A percentile compares a stretch with the other conserved stretches of the same genome.
Conservation (phyloP, 2,797 vertebrate species). For the Pseudocheirus occidentalis region DNA sequence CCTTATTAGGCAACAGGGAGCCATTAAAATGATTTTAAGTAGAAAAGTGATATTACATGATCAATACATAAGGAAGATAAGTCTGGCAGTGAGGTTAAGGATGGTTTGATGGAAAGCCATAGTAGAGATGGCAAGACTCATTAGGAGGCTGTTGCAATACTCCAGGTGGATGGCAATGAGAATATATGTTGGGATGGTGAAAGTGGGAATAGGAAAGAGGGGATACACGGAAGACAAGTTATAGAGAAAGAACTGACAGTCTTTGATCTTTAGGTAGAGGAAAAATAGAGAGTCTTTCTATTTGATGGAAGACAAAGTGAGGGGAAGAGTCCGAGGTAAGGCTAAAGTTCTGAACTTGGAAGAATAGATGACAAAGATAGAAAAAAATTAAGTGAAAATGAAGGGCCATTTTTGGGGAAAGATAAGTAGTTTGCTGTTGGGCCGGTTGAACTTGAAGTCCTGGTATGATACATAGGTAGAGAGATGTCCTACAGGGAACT, state of each 20-base stretch:
- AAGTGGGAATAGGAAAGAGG: background rate
- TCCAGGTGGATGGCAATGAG: background rate
- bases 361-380: background rate
- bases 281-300: background rate
- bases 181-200: background rate
- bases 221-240: background rate
- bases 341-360: background rate
- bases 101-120: background rate
- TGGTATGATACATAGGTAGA: background rate
- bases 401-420: background rate
- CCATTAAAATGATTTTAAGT: background rate
- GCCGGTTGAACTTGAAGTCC: background rate
- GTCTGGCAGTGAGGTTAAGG: background rate
- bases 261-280: background rate
- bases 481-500: background rate
- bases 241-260: background rate
- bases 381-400: background rate
- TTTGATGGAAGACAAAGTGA: background rate
- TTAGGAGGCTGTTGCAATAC: background rate
- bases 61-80: background rate
- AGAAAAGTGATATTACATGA: background rate
- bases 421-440: background rate
- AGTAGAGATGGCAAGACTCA: background rate
- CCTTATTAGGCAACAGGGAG: background rate
- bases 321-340: background rate